A percentile compares a stretch with the other conserved stretches of the same genome.
Conservation (phyloP, 2,797 vertebrate species). For the Cottoperca gobio region DNA sequence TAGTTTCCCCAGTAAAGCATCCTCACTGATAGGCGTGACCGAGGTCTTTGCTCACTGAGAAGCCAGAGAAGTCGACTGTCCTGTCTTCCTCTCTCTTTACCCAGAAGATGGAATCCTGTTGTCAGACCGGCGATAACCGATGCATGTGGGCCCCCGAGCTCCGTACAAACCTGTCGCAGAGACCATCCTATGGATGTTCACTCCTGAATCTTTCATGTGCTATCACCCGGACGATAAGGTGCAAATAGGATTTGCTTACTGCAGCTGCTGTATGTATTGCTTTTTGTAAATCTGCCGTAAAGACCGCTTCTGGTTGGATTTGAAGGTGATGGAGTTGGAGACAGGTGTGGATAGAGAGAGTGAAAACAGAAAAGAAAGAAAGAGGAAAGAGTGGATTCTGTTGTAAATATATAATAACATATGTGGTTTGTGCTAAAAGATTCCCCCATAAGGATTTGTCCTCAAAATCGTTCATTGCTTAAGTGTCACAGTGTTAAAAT, state of each 20-base stretch:
- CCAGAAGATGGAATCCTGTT: constrained; percentile 56
- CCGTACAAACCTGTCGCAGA: constrained; percentile 45
- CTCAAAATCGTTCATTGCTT: not conserved
- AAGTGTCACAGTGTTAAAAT: not conserved
- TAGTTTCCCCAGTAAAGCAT: constrained; percentile 60
- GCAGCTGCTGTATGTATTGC: constrained; percentile 50
- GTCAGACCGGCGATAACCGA: constrained; percentile 54
- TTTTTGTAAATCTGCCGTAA: constrained; percentile 53
- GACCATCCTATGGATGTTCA: constrained; percentile 42
- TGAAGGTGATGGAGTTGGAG: constrained; percentile 15
- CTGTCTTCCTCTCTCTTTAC: constrained; percentile 27
- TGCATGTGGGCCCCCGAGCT: constrained; percentile 48
- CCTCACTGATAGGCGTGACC: constrained; percentile 53
- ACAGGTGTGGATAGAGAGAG: constrained; percentile 10
- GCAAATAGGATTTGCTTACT: constrained; percentile 62
- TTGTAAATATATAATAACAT: not conserved
- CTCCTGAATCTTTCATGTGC: constrained; percentile 65
- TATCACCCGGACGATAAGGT: constrained; percentile 61
- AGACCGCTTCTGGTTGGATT: constrained; percentile 47
- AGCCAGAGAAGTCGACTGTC: constrained; percentile 34
- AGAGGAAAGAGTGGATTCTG: not conserved
- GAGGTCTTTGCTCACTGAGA: constrained; percentile 58
- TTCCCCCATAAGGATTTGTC: not conserved
- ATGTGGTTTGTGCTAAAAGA: not conserved
- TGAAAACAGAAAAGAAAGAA: not conserved